phyloP scores from a whole-genome alignment of 2,113 vertebrate species.

The Delphinus delphis region DNA sequence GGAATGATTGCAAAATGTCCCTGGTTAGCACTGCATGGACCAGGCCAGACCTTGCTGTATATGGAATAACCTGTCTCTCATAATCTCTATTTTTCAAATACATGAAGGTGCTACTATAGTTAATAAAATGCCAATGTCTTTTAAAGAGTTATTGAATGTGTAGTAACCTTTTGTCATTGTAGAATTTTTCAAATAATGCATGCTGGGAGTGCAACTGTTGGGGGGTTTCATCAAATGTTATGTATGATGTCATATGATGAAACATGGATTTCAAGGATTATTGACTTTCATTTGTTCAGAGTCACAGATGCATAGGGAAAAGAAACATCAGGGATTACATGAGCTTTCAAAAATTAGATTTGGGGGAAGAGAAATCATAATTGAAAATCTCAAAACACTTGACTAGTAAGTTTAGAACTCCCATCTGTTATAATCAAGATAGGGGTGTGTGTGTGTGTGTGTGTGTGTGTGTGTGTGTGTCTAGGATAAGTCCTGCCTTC shows the following conservation, averaged over 20 bases:
- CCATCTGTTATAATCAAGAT: neutral
- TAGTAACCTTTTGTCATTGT: constrained; percentile 21
- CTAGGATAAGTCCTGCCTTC: neutral
- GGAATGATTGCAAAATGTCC: neutral
- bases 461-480: neutral
- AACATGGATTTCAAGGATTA: constrained; percentile 42
- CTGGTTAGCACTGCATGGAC: neutral
- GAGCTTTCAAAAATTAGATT: constrained; percentile 2
- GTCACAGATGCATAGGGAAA: neutral
- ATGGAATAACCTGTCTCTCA: neutral
- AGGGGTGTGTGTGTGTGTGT: neutral
- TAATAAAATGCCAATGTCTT: constrained; percentile 33
- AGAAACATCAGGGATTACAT: neutral
- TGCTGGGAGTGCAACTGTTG: neutral
- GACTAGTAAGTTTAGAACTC: neutral
- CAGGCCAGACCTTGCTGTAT: neutral
- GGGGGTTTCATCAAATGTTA: constrained; percentile 17
- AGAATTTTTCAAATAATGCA: constrained; percentile 23
- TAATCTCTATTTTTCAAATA: neutral
- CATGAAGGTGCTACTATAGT: neutral
- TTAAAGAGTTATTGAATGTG: constrained; percentile 3
- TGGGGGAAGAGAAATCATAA: neutral
- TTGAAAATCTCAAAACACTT: neutral
- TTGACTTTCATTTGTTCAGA: constrained; percentile 29
- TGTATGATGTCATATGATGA: constrained; percentile 23